Percentiles rank a stretch among this genome's conserved stretches.
Conservation (phyloP, 2,888 invertebrate species). For the Brachylomia viminalis region DNA sequence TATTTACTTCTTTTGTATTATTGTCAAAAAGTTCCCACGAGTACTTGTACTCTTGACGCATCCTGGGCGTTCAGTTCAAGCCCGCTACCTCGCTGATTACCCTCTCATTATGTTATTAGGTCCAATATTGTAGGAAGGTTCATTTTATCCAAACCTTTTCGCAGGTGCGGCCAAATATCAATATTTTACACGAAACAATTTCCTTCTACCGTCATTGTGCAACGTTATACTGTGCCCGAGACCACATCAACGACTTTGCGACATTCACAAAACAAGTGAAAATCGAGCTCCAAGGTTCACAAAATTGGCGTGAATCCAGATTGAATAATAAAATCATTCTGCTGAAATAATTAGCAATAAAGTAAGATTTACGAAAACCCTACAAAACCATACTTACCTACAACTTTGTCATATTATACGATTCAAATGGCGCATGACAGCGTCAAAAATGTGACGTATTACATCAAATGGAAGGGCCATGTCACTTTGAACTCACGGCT, state of each 20-base stretch:
- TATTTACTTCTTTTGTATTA: background rate
- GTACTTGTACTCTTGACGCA: background rate
- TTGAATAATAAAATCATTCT: constrained; percentile 18
- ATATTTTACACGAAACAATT: constrained; percentile 29
- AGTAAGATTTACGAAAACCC: too few species aligned
- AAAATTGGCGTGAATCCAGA: constrained; percentile 14
- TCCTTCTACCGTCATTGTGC: constrained; percentile 1
- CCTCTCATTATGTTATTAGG: constrained; percentile 6
- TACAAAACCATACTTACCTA: too few species aligned
- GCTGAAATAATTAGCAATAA: constrained; percentile 12
- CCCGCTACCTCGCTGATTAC: background rate
- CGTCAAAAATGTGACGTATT: too few species aligned
- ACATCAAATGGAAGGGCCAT: too few species aligned
- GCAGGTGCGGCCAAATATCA: constrained; percentile 28
- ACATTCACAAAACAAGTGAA: constrained; percentile 26
- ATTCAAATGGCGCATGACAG: too few species aligned
- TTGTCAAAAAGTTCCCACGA: background rate
- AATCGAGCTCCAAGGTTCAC: background rate
- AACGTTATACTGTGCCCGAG: background rate
- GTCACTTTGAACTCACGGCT: too few species aligned
- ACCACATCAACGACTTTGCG: background rate
- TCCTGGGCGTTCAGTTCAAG: too few species aligned
- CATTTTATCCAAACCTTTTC: background rate
- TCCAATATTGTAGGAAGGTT: constrained; percentile 24
- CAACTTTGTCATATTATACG: too few species aligned